Base-by-base conservation (phyloP, 1,140 invertebrate genomes). In the Eupristina koningsbergeri region DNA sequence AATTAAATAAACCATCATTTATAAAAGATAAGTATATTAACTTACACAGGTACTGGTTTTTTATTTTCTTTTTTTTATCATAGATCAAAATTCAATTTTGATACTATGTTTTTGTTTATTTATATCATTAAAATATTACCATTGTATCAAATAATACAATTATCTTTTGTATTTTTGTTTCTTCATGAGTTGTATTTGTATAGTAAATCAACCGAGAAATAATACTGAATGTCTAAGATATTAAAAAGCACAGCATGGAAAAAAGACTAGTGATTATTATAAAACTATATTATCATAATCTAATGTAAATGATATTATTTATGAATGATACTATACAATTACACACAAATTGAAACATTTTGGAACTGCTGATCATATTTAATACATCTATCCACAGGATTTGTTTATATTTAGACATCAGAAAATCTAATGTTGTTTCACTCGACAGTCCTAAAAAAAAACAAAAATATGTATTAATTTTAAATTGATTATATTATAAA, bases 361-460 rank as follows among this genome's bases (percentile, higher is more conserved):
- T 84, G 61, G 63, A 86, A 79, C 85, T 82, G 53, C 29, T 85
- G 76, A 81, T 85, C 41, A 63, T 76, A 53, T 47, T 86, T 64
- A 73, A 69, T 75, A 81, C 47, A 81, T 77, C 85, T 84, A 84
- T 86, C 83, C 85, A 84, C 80, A 81, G 86, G 75, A 83, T 83
- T 84, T 69, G 64, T 81, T 84, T 63, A 79, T 36, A 86, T 80
- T 84, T 74, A 85, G 87, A 88, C 85, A 86, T 69, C 82, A 81
- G 73, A 82, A 17, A 74, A 29, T 29, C 75, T 85, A 78, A 84
- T 83, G 75, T 71, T 67, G 36, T 61, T 86, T 89, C 87, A 91
- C 22, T 91, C 90, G 13, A 87, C 90, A 75, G 78, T 88, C 86
- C 90, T 91, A 85, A 87, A 89, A 88, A 80, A 7, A 76, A 81